phyloP scores from a whole-genome alignment of 2,888 invertebrate genomes.

The Microplitis manilae region DNA sequence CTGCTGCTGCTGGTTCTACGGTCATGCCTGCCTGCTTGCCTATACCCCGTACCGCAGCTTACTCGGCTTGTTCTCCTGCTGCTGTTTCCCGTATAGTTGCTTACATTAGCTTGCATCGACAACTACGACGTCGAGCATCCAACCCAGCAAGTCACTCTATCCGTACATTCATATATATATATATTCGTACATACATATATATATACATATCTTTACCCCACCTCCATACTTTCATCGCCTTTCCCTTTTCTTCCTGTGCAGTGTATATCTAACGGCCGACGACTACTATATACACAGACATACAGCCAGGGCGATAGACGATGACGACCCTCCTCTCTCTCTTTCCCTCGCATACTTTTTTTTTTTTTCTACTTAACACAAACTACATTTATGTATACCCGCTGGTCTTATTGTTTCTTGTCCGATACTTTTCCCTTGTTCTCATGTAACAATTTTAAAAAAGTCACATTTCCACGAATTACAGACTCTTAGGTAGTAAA shows the following conservation, averaged over 20 bases:
- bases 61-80: conserved; percentile 54
- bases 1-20: conserved; percentile 60
- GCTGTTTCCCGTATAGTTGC: conserved; percentile 25
- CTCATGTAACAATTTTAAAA: not conserved
- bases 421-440: conserved; percentile 7
- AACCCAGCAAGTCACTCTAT: conserved; percentile 36
- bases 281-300: conserved; percentile 11
- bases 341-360: not conserved
- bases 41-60: not conserved
- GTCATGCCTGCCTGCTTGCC: not conserved
- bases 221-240: conserved; percentile 40
- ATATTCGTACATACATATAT: not conserved
- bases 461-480: conserved; percentile 17
- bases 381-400: not conserved
- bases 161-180: too few species aligned
- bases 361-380: not conserved
- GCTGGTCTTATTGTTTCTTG: conserved; percentile 13
- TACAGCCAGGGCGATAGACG: not conserved
- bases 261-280: conserved; percentile 7
- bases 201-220: conserved; percentile 1
- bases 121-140: conserved; percentile 44
- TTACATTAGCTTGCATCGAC: conserved; percentile 18
- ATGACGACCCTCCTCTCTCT: not conserved
- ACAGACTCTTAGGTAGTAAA: conserved; percentile 1
- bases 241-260: conserved; percentile 38